Evolutionary conservation across 2,797 vertebrate species (phyloP).

Genomic region (Ceryle rudis): DNA sequence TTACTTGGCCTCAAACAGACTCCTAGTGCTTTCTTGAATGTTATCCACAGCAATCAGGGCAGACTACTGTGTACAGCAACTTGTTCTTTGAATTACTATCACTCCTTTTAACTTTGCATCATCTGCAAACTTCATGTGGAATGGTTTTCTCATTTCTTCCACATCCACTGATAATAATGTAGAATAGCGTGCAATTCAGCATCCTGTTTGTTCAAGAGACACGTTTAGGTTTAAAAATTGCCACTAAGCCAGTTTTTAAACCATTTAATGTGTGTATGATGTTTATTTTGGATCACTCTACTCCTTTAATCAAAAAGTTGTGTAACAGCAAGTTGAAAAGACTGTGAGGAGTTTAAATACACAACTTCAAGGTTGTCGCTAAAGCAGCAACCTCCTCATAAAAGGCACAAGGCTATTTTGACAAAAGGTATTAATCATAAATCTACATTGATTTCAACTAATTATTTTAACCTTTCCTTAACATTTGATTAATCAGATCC

Average conservation of each 20-base stretch:
- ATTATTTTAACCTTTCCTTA: conserved; percentile 12
- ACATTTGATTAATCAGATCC: neutral
- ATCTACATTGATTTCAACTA: neutral
- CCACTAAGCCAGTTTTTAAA: neutral
- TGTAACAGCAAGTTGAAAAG: neutral
- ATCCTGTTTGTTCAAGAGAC: neutral
- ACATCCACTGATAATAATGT: neutral
- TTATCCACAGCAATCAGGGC: neutral
- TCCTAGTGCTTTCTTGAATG: neutral
- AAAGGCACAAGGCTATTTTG: neutral
- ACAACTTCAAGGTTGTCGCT: neutral
- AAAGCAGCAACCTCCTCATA: neutral
- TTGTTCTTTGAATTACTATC: neutral
- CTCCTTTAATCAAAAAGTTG: neutral
- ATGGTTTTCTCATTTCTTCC: neutral
- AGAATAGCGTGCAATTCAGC: neutral
- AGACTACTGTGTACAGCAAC: neutral
- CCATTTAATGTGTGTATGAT: neutral
- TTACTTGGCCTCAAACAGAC: neutral
- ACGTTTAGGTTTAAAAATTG: neutral
- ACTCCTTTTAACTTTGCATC: neutral
- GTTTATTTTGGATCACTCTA: neutral
- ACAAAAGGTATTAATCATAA: neutral
- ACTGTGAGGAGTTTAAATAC: neutral
- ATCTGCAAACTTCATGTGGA: neutral